Conservation (phyloP, 1,140 invertebrate genomes). For the Homarus americanus region DNA sequence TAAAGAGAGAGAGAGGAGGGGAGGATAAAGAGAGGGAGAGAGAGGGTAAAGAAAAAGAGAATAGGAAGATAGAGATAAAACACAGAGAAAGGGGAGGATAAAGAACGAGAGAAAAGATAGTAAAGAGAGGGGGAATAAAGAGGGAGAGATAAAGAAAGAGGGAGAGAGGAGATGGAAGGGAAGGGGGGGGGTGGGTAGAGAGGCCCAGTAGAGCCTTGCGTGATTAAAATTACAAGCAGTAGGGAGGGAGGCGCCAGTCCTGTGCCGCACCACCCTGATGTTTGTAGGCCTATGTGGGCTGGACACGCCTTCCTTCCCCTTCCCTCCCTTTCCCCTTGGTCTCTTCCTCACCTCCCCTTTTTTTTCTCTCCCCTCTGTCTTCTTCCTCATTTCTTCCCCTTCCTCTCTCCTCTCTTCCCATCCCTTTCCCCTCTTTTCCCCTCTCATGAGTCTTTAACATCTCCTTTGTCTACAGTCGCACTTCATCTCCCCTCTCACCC, state of each 20-base stretch:
- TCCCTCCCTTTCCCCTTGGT: neutral
- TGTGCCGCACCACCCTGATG: neutral
- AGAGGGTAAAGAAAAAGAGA: neutral
- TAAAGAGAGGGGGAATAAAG: no score
- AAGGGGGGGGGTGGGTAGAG: neutral
- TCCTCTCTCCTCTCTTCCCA: neutral
- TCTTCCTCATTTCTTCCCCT: neutral
- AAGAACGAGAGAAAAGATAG: neutral
- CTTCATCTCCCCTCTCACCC: slow-evolving; percentile 13
- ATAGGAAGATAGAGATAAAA: neutral
- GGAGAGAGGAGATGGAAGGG: neutral
- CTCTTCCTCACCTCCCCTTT: neutral
- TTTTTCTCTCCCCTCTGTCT: neutral
- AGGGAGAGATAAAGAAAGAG: no score
- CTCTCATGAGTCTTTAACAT: no score
- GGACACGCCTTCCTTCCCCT: neutral
- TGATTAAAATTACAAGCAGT: slow-evolving; percentile 37
- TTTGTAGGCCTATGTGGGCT: neutral
- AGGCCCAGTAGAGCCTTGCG: neutral
- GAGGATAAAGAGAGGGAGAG: neutral
- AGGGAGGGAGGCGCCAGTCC: neutral
- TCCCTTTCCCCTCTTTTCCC: neutral
- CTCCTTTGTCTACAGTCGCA: no score
- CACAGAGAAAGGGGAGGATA: no score
- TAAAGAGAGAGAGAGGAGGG: no score